Base-by-base conservation (phyloP, 2,888 invertebrate species). In the Mesodorylaimus sp. region DNA sequence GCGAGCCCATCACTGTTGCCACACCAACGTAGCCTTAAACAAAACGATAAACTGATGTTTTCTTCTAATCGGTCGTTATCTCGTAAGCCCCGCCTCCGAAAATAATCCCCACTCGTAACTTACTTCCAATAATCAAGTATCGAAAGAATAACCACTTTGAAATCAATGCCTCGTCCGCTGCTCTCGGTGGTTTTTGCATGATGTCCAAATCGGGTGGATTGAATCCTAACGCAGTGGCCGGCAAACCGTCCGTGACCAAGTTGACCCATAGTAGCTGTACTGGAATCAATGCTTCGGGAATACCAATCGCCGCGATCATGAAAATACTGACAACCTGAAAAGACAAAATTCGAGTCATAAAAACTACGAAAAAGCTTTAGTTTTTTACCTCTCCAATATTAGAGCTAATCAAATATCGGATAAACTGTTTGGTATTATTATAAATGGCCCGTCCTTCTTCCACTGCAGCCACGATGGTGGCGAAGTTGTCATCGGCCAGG, bases 351-450 rank as follows among this genome's bases (percentile, higher is more conserved):
- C 10, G 16, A 13, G 16, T 16, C 10, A 13, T 13, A 32, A 32
- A 10, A 32, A 13, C 32, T 13, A 16, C 32, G 32, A 13, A 16
- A 10, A 13, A 32, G 10, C 10, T 32, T 13, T 13, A 32, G 10
- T 10, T 32, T 13, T 32, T 76, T 61, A 79, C 79, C 73, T 99
- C 97, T 75, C 97, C 97, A 73, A 99, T 91, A 77, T 99, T 99
- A 67, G 97, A 99, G 43, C 95, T 97, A 73, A 99, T 99, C 68
- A 99, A 79, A 72, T 99, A 99, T 66, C 97, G 88, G 74, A 99
- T 99, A 75, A 99, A 99, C 75, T 99, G 97, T 74, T 99, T 99
- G 97, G 97, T 99, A 82, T 99, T 99, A 78, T 95, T 97, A 79
- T 99, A 99, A 75, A 99, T 99, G 70, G 97, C 95, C 68, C 97